A percentile compares a stretch with the other conserved stretches of the same genome.
These are phyloP conservation scores for Microtus richardsoni DNA, from an alignment of 2,113 vertebrate genomes.

Conservation along the genomic window DNA sequence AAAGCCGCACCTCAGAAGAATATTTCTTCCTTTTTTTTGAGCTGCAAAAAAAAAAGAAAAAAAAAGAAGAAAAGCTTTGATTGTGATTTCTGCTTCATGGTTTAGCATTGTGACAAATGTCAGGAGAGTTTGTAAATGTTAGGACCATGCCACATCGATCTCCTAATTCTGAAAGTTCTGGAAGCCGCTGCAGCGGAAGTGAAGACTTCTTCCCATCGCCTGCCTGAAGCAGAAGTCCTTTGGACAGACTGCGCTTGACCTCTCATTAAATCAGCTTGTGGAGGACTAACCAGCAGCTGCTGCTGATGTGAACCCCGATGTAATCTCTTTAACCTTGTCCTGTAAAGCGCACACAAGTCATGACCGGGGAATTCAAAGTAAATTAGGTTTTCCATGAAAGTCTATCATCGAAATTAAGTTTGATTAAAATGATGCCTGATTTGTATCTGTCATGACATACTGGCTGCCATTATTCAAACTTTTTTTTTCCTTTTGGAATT, in stretches of 20 bases:
- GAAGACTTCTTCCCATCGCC: conserved; percentile 84
- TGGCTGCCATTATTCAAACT: conserved; percentile 68
- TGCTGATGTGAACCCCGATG: conserved; percentile 92
- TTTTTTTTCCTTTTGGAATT: conserved; percentile 49
- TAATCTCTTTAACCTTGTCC: conserved; percentile 97
- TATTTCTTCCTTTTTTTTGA: conserved; percentile 18
- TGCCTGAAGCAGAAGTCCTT: conserved; percentile 89
- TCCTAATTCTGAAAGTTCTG: conserved; percentile 54
- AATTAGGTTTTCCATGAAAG: conserved; percentile 91
- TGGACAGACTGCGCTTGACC: conserved; percentile 89
- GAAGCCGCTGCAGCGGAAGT: conserved; percentile 77
- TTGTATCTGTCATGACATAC: conserved; percentile 83
- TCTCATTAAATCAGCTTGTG: conserved; percentile 92
- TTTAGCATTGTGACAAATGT: conserved; percentile 54
- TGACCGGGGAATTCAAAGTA: conserved; percentile 90
- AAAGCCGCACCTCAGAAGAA: conserved; percentile 48
- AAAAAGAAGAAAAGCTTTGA: not conserved
- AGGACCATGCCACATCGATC: conserved; percentile 54
- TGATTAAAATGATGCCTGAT: conserved; percentile 86
- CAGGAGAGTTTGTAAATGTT: conserved; percentile 37
- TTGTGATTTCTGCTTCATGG: conserved; percentile 61
- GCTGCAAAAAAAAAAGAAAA: not conserved
- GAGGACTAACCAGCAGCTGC: conserved; percentile 90
- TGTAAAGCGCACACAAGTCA: conserved; percentile 89
- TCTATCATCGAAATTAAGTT: conserved; percentile 88